Evolutionary conservation across 30 jellyfish, hydroid and myxozoan genomes (phyloP), one percentile per base, ranked within the genome.

Genomic region (Catostylus mosaicus): DNA sequence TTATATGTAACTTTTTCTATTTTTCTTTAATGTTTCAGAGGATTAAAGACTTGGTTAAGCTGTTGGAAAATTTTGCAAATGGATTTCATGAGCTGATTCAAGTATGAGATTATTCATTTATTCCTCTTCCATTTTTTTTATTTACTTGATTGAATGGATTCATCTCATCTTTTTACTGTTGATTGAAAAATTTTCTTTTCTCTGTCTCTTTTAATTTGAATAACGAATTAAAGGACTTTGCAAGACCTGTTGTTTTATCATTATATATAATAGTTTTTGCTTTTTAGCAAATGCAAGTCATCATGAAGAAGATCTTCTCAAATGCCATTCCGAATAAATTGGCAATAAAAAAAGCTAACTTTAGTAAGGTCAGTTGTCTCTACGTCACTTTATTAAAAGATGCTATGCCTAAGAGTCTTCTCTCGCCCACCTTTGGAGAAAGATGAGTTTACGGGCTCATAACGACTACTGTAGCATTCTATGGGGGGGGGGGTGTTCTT

Each of bases 21-120:
- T n/a, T n/a, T n/a, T n/a, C n/a, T n/a, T 43, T 43, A 6, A 52
- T 52, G 7, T 52, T 52, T 7, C 29, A 52, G 67, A 52, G 67
- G 19, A 52, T 52, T 20, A 16, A 20, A 52, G 67, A 52, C 26
- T 52, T 52, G 30, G 67, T 52, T 16, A 20, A 52, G 7, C 3
- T 52, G 67, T 3, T 52, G 67, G 67, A 52, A 52, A 52, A 52
- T 26, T 52, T 52, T 52, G 19, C 67, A 52, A 52, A 52, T 52
- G 29, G 24, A 52, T 10, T n/a, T n/a, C 30, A 16, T 52, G 67
- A 52, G 67, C 19, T 52, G 67, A 26, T 20, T 52, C 23, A 52
- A 26, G 67, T 52, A 43, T n/a, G n/a, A n/a, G 54, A 40, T 5
- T 40, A 40, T 40, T 40, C 7, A 40, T 5, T 40, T 40, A 40